Conservation (phyloP, 2,797 vertebrate genomes). For the Sparus aurata region DNA sequence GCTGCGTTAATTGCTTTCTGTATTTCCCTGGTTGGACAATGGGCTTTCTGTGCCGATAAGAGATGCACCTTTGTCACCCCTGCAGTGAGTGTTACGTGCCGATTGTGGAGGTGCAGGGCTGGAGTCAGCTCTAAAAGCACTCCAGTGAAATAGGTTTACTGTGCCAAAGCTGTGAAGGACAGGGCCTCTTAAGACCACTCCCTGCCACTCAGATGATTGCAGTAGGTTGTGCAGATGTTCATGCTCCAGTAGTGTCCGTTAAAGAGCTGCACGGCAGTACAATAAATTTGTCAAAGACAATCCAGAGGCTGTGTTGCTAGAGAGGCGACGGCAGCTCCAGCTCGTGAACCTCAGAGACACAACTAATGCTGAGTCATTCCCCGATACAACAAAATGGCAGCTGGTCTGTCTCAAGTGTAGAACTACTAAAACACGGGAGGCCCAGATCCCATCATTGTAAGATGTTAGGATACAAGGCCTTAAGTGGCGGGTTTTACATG, state of each 20-base stretch:
- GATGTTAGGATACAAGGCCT: slow-evolving; percentile 25
- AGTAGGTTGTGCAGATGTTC: slow-evolving; percentile 78
- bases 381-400: slow-evolving; percentile 74
- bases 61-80: slow-evolving; percentile 87
- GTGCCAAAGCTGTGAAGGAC: slow-evolving; percentile 85
- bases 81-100: slow-evolving; percentile 84
- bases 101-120: slow-evolving; percentile 82
- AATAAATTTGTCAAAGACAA: slow-evolving; percentile 68
- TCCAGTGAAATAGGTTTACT: slow-evolving; percentile 86
- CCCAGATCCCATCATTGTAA: slow-evolving; percentile 45
- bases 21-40: slow-evolving; percentile 89
- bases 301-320: slow-evolving; percentile 32
- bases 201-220: slow-evolving; percentile 77
- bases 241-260: slow-evolving; percentile 67
- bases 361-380: slow-evolving; percentile 80
- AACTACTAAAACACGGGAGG: slow-evolving; percentile 51
- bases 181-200: slow-evolving; percentile 82
- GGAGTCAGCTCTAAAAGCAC: slow-evolving; percentile 86
- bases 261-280: slow-evolving; percentile 43
- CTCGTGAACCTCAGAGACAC: slow-evolving; percentile 62
- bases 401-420: slow-evolving; percentile 70
- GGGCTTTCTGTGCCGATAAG: slow-evolving; percentile 87
- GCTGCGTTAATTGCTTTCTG: slow-evolving; percentile 89
- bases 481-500: slow-evolving; percentile 26
- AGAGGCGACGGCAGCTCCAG: slow-evolving; percentile 44